Base-by-base conservation (phyloP, 2,888 invertebrate species). In the Sussaba pulchella region DNA sequence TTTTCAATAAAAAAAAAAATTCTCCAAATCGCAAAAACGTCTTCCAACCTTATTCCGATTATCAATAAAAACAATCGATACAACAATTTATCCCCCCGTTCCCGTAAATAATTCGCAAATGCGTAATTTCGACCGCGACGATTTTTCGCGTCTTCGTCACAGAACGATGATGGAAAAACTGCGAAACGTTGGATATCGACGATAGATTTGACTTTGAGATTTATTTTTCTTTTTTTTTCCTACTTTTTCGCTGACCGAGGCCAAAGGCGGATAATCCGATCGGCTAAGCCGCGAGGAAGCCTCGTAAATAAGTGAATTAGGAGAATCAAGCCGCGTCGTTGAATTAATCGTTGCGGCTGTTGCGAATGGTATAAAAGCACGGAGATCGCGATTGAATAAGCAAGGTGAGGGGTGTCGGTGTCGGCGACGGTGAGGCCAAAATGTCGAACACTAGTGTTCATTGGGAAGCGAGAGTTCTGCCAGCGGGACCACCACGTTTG, bases 401-500 rank as follows among this genome's bases (percentile, higher is more conserved):
- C 73, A 87, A 88, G 88, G 88, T 83, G 89, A 90, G 88, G 89
- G 90, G 87, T 86, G 64, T 89, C 50, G 87, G 87, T 85, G 86
- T 2, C 6, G 31, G 31, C 31, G 84, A 87, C 88, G 87, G 88
- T 84, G 84, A 6, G 31, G 2, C 31, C 31, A 31, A 88, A 78
- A 90, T 90, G 91, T 88, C 86, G 71, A 91, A 91, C 86, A 84
- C 76, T 59, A 91, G 88, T 83, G 82, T 89, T 81, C 88, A 84
- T 78, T 91, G 88, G 91, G 91, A 89, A 82, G 90, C 91, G 78
- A 88, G 92, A 83, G 85, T 90, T 63, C 83, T 88, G 79, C 89
- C 91, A 80, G 89, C 88, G 79, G 90, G 91, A 67, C 89, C 91
- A 87, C 90, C 91, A 84, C 93, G 93, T 61, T 92, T 96, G 92